phyloP scores from a whole-genome alignment of 2,888 invertebrate genomes.

The Quadroppia sp. region DNA sequence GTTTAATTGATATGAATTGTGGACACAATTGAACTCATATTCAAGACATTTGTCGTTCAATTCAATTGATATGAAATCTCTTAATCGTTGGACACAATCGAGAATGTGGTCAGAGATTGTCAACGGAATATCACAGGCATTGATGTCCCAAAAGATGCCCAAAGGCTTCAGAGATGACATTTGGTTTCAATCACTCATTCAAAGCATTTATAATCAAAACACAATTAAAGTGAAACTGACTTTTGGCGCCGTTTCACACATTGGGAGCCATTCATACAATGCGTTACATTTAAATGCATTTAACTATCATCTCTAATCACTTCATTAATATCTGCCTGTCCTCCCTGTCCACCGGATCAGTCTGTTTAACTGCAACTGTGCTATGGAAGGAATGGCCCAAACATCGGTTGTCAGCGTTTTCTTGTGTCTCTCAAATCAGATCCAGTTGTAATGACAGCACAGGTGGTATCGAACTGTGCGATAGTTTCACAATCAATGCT shows the following conservation, averaged over 20 bases:
- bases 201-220: not conserved
- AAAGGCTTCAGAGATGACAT: constrained; percentile 1
- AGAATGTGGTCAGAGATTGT: not conserved
- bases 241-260: not conserved
- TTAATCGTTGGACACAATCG: not conserved
- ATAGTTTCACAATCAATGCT: too few species aligned
- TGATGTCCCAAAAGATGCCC: constrained; percentile 8
- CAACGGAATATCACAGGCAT: not conserved
- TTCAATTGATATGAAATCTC: not conserved
- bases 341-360: too few species aligned
- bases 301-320: too few species aligned
- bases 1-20: not conserved
- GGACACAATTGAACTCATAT: constrained; percentile 2
- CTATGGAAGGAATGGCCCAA: too few species aligned
- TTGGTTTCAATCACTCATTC: not conserved
- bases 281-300: too few species aligned
- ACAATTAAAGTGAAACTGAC: too few species aligned
- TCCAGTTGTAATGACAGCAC: too few species aligned
- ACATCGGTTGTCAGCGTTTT: too few species aligned
- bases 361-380: too few species aligned
- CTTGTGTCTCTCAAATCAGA: too few species aligned
- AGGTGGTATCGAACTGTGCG: too few species aligned
- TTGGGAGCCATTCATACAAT: not conserved
- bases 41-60: constrained; percentile 23
- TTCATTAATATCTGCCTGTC: too few species aligned